Evolutionary conservation across 2,113 vertebrate species (phyloP).

Genomic region (Hirundichthys speculiger): DNA sequence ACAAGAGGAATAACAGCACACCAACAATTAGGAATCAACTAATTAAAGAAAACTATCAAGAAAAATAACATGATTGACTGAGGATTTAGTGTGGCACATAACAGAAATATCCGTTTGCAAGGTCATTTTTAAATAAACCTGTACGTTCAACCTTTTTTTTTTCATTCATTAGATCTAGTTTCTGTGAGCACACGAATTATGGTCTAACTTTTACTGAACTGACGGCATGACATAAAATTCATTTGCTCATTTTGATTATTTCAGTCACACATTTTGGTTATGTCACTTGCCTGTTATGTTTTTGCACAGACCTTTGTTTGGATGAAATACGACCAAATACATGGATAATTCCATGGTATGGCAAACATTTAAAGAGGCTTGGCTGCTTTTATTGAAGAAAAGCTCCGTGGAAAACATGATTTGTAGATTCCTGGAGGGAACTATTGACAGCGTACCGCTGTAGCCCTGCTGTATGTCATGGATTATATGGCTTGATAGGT

Average conservation of each 20-base stretch:
- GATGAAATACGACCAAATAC: not conserved
- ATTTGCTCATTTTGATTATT: not conserved
- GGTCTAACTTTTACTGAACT: not conserved
- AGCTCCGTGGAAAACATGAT: not conserved
- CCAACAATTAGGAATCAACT: slow-evolving; percentile 51
- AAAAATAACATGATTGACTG: too few relatives aligned
- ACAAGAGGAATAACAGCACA: slow-evolving; percentile 40
- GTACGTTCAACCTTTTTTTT: not conserved
- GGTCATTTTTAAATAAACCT: not conserved
- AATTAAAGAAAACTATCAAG: slow-evolving; percentile 53
- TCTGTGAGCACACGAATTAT: not conserved
- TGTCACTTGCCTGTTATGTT: not conserved
- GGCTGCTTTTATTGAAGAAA: not conserved
- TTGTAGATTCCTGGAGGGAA: not conserved
- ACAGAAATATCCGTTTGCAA: not conserved
- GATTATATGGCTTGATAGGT: not conserved
- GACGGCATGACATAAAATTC: not conserved
- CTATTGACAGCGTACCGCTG: not conserved
- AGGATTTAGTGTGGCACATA: slow-evolving; percentile 11
- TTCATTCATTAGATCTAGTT: too few relatives aligned
- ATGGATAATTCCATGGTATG: too few relatives aligned
- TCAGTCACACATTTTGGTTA: not conserved
- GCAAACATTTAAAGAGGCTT: not conserved
- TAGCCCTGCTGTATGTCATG: not conserved
- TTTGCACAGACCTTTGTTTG: not conserved